phyloP scores from a whole-genome alignment of 1,140 invertebrate genomes.

The Drosophila sp. region DNA sequence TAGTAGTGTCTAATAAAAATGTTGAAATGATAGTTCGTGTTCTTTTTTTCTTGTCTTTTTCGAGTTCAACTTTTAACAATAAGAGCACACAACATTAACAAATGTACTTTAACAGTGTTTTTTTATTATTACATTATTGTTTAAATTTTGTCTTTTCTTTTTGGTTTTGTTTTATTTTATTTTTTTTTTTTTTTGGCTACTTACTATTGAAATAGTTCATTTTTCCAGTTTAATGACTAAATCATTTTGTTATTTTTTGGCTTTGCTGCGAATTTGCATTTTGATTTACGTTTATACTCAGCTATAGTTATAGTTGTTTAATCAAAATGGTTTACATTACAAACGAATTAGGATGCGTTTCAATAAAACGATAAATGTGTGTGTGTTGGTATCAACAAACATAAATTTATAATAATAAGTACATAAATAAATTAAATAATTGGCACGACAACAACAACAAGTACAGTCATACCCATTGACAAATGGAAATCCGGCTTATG shows the following conservation, averaged over 20 bases:
- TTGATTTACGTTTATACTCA: conserved; percentile 53
- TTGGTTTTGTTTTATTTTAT: conserved; percentile 45
- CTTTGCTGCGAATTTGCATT: conserved; percentile 72
- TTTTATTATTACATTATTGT: conserved; percentile 48
- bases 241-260: conserved; percentile 71
- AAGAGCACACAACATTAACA: conserved; percentile 81
- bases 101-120: conserved; percentile 69
- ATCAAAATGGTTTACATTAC: conserved; percentile 58
- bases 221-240: conserved; percentile 81
- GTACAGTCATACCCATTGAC: conserved; percentile 61
- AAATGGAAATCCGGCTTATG: conserved; percentile 53
- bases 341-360: conserved; percentile 37
- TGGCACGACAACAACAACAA: conserved; percentile 62
- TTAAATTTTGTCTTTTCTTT: conserved; percentile 42
- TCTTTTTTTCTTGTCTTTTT: conserved; percentile 49
- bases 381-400: conserved; percentile 55
- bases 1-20: conserved; percentile 79
- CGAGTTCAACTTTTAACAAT: conserved; percentile 53
- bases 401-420: conserved; percentile 44
- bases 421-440: conserved; percentile 36
- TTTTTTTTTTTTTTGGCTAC: conserved; percentile 69
- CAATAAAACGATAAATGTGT: conserved; percentile 37
- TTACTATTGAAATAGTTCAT: conserved; percentile 83
- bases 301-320: conserved; percentile 52
- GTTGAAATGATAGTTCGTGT: conserved; percentile 56